Percentiles rank a stretch among this genome's conserved stretches.
phyloP scores from a whole-genome alignment of 2,113 vertebrate species.

The Entomyzon cyanotis region DNA sequence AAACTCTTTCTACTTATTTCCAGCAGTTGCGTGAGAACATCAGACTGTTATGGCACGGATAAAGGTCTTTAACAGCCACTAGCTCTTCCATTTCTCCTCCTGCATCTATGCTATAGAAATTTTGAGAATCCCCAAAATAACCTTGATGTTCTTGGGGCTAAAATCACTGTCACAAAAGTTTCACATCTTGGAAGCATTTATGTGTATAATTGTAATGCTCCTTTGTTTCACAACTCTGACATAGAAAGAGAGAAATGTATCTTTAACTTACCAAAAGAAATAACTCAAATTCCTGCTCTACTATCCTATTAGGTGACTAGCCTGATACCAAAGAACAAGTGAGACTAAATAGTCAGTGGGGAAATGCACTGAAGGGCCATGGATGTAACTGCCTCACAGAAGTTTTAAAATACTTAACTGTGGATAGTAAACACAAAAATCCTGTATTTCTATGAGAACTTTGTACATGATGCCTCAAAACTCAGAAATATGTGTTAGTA shows the following conservation, averaged over 20 bases:
- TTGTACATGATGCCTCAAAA: accelerated
- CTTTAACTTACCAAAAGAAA: neutral
- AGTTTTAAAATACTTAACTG: neutral
- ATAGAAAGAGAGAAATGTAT: neutral
- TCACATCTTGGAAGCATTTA: neutral
- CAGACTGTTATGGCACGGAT: neutral
- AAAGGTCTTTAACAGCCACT: slow-evolving; percentile 13
- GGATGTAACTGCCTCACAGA: neutral
- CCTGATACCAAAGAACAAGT: neutral
- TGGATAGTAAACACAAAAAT: neutral
- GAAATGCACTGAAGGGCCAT: neutral
- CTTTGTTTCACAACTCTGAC: neutral
- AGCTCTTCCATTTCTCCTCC: neutral
- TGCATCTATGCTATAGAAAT: neutral
- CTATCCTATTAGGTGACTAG: neutral
- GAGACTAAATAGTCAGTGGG: neutral
- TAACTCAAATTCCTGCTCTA: neutral
- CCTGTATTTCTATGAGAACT: neutral
- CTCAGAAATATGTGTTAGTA: neutral
- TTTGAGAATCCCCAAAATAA: neutral
- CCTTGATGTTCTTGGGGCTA: neutral
- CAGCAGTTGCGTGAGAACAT: neutral
- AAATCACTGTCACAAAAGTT: slow-evolving; percentile 15
- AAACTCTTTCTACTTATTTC: neutral
- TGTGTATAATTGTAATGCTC: neutral